A percentile compares a stretch with the other conserved stretches of the same genome.
Evolutionary conservation across 1,140 invertebrate genomes (phyloP).

Genomic region (Drosophila cardini): DNA sequence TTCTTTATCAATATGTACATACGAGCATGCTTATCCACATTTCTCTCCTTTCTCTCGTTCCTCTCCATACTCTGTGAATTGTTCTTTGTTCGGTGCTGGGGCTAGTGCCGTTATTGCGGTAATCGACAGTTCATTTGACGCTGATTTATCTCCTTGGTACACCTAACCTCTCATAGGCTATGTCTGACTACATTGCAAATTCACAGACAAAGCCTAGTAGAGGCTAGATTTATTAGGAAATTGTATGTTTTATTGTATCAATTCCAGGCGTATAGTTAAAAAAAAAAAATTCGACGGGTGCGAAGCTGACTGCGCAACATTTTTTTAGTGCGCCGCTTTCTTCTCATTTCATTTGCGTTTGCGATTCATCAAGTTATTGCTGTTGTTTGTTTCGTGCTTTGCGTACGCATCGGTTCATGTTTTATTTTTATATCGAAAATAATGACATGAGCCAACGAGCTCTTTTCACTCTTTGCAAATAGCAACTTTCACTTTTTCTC

Average conservation of each 20-base stretch:
- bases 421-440: slow-evolving; percentile 49
- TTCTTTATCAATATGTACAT: slow-evolving; percentile 30
- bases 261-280: not conserved
- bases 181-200: slow-evolving; percentile 74
- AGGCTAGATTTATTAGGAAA: slow-evolving; percentile 84
- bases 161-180: slow-evolving; percentile 86
- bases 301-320: slow-evolving; percentile 31
- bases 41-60: slow-evolving; percentile 1
- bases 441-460: slow-evolving; percentile 49
- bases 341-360: slow-evolving; percentile 56
- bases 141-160: slow-evolving; percentile 72
- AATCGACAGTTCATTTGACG: slow-evolving; percentile 34
- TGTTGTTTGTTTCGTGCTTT: slow-evolving; percentile 67
- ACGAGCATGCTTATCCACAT: slow-evolving; percentile 40
- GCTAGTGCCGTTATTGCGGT: slow-evolving; percentile 26
- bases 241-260: slow-evolving; percentile 2
- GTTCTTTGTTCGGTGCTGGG: not conserved
- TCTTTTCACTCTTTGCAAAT: slow-evolving; percentile 60
- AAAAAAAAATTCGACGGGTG: slow-evolving; percentile 11
- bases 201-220: slow-evolving; percentile 85
- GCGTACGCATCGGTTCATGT: slow-evolving; percentile 65
- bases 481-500: slow-evolving; percentile 76
- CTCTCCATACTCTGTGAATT: not conserved
- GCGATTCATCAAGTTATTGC: slow-evolving; percentile 66
- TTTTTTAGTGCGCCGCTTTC: slow-evolving; percentile 57